These are phyloP conservation scores for Drosophila serrata DNA, from an alignment of 1,140 invertebrate genomes.

Conservation along the genomic window DNA sequence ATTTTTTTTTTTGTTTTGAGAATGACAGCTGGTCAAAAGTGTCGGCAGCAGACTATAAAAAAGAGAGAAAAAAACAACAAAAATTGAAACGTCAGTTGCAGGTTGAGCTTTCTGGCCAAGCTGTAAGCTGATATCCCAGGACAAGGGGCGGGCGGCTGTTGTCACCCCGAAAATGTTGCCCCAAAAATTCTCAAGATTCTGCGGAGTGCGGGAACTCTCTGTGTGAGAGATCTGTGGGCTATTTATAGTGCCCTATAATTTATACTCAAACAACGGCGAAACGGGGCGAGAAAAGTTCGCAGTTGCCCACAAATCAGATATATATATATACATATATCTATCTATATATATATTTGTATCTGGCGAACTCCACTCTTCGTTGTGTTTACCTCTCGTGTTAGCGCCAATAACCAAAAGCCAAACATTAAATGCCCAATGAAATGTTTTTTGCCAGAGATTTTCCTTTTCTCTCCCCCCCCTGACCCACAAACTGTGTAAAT, in stretches of 20 bases:
- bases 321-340: constrained; percentile 8
- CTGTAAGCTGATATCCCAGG: constrained; percentile 68
- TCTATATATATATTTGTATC: constrained; percentile 22
- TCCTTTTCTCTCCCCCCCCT: constrained; percentile 31
- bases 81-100: constrained; percentile 43
- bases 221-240: constrained; percentile 30
- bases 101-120: constrained; percentile 6
- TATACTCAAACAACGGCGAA: constrained; percentile 60
- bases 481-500: constrained; percentile 58
- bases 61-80: not conserved
- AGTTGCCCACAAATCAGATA: constrained; percentile 34
- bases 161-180: constrained; percentile 33
- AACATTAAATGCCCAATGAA: constrained; percentile 10
- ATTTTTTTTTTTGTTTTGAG: not conserved
- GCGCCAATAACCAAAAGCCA: constrained; percentile 11
- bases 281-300: constrained; percentile 45
- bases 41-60: constrained; percentile 25
- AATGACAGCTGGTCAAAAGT: constrained; percentile 50
- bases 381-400: constrained; percentile 44
- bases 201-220: constrained; percentile 18
- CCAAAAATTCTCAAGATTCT: constrained; percentile 17
- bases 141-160: constrained; percentile 28
- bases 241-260: constrained; percentile 76
- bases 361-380: constrained; percentile 27
- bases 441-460: constrained; percentile 15